phyloP scores from a whole-genome alignment of 2,888 invertebrate genomes.

The Itoplectis maculator region DNA sequence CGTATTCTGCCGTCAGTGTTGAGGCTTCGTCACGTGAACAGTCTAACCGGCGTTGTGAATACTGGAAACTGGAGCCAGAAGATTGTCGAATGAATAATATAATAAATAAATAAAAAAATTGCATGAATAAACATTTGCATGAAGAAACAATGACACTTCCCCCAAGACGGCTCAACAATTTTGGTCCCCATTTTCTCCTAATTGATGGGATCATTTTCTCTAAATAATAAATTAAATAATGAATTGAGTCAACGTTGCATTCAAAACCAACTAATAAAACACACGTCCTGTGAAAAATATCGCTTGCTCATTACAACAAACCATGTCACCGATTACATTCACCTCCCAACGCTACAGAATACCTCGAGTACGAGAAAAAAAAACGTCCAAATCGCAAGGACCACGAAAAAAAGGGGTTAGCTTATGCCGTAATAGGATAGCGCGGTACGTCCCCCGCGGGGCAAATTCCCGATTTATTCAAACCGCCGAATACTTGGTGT shows the following conservation, averaged over 20 bases:
- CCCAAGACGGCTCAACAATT: no score
- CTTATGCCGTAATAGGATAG: neutral
- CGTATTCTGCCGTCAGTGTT: conserved; percentile 26
- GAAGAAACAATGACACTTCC: no score
- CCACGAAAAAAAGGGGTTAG: conserved; percentile 7
- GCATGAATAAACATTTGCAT: neutral
- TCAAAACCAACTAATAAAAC: no score
- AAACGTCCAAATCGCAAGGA: conserved; percentile 8
- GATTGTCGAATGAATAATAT: neutral
- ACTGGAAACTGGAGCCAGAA: neutral
- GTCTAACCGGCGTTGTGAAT: neutral
- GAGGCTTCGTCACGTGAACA: neutral
- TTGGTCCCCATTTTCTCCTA: no score
- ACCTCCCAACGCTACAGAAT: neutral
- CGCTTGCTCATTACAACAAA: no score
- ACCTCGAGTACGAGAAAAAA: conserved; percentile 2
- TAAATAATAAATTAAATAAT: neutral
- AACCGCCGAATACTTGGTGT: conserved; percentile 81
- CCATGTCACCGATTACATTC: neutral
- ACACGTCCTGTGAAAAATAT: no score
- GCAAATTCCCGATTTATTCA: conserved; percentile 82
- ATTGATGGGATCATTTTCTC: no score
- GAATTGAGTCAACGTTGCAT: neutral
- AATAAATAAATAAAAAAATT: neutral
- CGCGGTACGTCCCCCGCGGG: conserved; percentile 67